Percentiles rank a stretch among this genome's conserved stretches.
Evolutionary conservation across 2,888 invertebrate species (phyloP).

Genomic region (Cremastinae sp.): DNA sequence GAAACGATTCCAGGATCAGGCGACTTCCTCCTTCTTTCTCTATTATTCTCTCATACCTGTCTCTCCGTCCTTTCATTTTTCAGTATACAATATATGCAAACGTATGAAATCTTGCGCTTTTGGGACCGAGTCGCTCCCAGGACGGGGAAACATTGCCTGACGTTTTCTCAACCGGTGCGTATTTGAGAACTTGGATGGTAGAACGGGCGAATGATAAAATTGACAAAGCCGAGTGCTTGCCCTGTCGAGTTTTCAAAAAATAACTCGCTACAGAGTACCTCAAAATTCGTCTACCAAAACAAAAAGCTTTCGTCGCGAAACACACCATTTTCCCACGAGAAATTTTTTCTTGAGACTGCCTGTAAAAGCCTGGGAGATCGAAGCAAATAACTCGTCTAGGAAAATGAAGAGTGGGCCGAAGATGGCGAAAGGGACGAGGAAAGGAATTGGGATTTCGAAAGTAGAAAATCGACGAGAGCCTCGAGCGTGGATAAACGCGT

Average conservation of each 20-base stretch:
- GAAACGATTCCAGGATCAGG: no score
- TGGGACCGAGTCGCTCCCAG: conserved; percentile 5
- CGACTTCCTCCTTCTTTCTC: no score
- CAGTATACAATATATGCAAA: background rate
- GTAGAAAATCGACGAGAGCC: conserved; percentile 47
- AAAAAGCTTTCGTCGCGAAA: no score
- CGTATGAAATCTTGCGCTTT: conserved; percentile 12
- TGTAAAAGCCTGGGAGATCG: conserved; percentile 19
- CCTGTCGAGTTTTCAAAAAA: conserved; percentile 25
- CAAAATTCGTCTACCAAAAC: no score
- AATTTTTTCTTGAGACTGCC: no score
- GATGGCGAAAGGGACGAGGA: conserved; percentile 11
- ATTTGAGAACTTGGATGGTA: conserved; percentile 34
- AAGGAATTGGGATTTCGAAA: conserved; percentile 47
- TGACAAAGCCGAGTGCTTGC: conserved; percentile 29
- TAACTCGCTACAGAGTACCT: no score
- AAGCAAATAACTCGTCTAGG: conserved; percentile 16
- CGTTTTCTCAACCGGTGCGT: conserved; percentile 24
- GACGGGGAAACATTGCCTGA: conserved; percentile 21
- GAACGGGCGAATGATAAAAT: conserved; percentile 20
- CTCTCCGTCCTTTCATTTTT: background rate
- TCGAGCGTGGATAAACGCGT: conserved; percentile 44
- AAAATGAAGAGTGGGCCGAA: conserved; percentile 20
- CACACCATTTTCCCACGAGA: no score
- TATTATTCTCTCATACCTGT: background rate